These are phyloP conservation scores for Scolopax bukidnonensis DNA, from an alignment of 2,797 vertebrate species.

Conservation along the genomic window DNA sequence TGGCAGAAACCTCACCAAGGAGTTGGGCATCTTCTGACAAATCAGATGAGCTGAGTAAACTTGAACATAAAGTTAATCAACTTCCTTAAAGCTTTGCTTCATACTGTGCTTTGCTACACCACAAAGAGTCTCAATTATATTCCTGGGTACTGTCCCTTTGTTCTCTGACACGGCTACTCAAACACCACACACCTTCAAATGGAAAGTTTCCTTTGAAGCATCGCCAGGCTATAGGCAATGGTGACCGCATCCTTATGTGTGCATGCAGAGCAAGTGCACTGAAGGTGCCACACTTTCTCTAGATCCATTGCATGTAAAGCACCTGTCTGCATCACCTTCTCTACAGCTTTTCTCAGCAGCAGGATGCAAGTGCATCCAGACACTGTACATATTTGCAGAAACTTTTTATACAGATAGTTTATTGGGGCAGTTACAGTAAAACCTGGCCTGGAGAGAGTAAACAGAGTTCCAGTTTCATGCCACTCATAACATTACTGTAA, in stretches of 20 bases:
- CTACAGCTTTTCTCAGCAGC: not conserved
- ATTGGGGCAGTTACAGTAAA: not conserved
- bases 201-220: not conserved
- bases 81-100: not conserved
- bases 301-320: not conserved
- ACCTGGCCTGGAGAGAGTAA: not conserved
- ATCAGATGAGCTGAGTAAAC: not conserved
- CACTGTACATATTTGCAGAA: not conserved
- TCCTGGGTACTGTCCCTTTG: not conserved
- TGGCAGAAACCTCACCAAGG: not conserved
- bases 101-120: not conserved
- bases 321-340: not conserved
- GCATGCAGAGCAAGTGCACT: rapidly evolving
- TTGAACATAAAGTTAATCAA: not conserved
- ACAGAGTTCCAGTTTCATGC: not conserved
- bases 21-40: not conserved
- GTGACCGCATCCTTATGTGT: not conserved
- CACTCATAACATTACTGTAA: not conserved
- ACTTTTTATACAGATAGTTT: not conserved
- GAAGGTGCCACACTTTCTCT: not conserved
- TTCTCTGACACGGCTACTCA: not conserved
- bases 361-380: not conserved
- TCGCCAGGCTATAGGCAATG: not conserved
- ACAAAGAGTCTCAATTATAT: not conserved
- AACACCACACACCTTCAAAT: not conserved